Conservation (phyloP, 2,888 invertebrate species). For the Archips crataeganus region DNA sequence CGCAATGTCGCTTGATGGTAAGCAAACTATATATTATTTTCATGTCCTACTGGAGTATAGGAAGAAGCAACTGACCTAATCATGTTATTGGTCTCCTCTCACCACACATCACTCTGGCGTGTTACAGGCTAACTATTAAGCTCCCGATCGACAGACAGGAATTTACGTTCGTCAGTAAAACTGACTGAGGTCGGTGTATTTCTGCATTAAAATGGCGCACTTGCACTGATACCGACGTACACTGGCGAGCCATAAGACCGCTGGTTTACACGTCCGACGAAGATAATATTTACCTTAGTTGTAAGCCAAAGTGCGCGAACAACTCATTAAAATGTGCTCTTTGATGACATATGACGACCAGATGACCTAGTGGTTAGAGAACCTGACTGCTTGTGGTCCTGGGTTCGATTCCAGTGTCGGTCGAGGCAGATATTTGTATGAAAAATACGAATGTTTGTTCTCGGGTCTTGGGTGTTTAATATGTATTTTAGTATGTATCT, state of each 20-base stretch:
- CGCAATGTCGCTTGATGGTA: no score
- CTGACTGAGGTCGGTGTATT: neutral
- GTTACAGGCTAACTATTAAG: neutral
- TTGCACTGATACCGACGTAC: neutral
- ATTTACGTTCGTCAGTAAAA: neutral
- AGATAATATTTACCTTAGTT: neutral
- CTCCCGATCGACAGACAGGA: neutral
- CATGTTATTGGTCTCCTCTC: neutral
- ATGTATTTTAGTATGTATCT: no score
- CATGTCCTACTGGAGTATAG: neutral
- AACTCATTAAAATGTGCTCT: no score
- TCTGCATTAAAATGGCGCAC: neutral
- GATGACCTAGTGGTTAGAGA: no score
- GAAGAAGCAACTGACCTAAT: neutral
- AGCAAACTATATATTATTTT: no score
- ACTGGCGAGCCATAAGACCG: neutral
- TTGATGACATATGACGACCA: no score
- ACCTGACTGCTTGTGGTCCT: no score
- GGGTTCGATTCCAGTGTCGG: no score
- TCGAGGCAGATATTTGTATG: no score
- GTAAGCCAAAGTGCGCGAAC: no score
- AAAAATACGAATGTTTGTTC: no score
- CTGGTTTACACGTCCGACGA: neutral
- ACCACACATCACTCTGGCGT: neutral
- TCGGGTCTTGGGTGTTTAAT: no score